These are phyloP conservation scores for Dryoscopus gambensis DNA, from an alignment of 2,113 vertebrate species.

Conservation along the genomic window DNA sequence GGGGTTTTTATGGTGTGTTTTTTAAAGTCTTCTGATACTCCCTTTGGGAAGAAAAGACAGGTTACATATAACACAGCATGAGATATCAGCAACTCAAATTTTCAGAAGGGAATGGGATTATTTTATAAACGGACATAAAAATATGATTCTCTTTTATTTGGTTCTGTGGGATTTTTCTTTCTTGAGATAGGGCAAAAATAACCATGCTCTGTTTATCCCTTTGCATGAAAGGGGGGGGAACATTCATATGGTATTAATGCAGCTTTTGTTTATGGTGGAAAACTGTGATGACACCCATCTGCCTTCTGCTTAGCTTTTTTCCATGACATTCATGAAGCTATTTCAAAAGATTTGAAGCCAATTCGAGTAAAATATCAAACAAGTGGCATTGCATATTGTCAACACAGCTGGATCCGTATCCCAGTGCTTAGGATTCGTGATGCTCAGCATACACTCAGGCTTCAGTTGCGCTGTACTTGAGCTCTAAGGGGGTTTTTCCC, in stretches of 20 bases:
- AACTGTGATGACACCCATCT: conserved; percentile 22
- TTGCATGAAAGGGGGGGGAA: background rate
- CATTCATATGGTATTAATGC: conserved; percentile 31
- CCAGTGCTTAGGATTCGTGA: background rate
- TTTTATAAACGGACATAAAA: background rate
- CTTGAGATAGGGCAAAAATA: conserved; percentile 2
- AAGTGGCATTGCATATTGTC: conserved; percentile 13
- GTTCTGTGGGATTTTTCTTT: background rate
- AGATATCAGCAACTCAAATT: background rate
- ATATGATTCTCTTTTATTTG: fast-evolving
- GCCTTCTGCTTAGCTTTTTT: conserved; percentile 43
- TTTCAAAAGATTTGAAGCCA: conserved; percentile 15
- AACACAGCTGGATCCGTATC: conserved; percentile 38
- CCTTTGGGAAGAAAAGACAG: background rate
- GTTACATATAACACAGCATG: background rate
- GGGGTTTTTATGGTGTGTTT: background rate
- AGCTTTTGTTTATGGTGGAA: conserved; percentile 50
- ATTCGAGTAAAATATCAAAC: conserved; percentile 3
- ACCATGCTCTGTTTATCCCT: conserved; percentile 7
- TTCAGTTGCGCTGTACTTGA: background rate
- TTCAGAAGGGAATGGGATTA: background rate
- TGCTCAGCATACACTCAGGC: background rate
- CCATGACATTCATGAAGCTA: conserved; percentile 27
- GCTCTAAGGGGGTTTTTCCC: background rate
- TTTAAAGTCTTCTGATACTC: background rate